These are phyloP conservation scores for Cydia amplana DNA, from an alignment of 1,140 invertebrate species.

Conservation along the genomic window DNA sequence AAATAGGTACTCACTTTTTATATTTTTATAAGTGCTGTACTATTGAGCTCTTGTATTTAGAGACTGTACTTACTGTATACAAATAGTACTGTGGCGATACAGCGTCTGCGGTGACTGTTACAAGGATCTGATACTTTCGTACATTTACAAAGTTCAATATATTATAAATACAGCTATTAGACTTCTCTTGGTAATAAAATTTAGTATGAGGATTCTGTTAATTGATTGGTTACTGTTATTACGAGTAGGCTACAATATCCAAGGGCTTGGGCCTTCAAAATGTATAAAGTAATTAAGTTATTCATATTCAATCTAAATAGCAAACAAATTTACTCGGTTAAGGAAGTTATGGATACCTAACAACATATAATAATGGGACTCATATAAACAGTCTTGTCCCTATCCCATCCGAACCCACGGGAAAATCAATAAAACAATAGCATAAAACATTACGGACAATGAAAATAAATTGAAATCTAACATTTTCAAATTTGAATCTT, in stretches of 20 bases:
- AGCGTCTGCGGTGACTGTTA: not conserved
- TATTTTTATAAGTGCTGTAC: too few species aligned
- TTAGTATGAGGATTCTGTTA: not conserved
- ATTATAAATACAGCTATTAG: not conserved
- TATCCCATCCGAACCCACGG: conserved; percentile 34
- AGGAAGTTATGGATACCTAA: not conserved
- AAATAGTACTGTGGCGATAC: not conserved
- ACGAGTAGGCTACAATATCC: too few species aligned
- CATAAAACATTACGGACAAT: conserved; percentile 51
- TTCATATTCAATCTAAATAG: too few species aligned
- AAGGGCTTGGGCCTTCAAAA: not conserved
- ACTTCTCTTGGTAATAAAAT: not conserved
- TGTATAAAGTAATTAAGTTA: too few species aligned
- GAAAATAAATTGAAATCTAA: conserved; percentile 48
- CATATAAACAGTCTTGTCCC: not conserved
- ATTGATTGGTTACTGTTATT: not conserved
- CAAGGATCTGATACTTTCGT: not conserved
- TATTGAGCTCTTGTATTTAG: too few species aligned
- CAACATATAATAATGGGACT: not conserved
- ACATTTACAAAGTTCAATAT: not conserved
- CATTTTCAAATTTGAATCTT: conserved; percentile 35
- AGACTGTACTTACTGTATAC: not conserved
- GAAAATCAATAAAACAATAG: conserved; percentile 39
- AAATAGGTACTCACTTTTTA: too few species aligned
- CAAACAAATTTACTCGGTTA: not conserved